Percentiles rank a stretch among this genome's conserved stretches.
Conservation (phyloP, 23 tunicate genomes). For the Ciona savignyi region DNA sequence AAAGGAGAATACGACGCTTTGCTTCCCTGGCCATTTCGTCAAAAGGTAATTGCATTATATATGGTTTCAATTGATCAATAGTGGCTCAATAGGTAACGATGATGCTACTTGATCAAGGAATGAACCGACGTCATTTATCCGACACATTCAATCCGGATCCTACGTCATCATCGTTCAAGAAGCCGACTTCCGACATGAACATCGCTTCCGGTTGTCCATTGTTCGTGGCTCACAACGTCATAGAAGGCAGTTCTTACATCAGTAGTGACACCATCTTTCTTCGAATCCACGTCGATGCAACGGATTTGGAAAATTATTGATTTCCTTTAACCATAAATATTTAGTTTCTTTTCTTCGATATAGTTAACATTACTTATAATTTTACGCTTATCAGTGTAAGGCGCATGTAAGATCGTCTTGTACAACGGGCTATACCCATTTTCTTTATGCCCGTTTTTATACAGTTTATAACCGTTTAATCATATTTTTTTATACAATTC, state of each 20-base stretch:
- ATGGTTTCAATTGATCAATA: not conserved
- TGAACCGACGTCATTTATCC: constrained; percentile 62
- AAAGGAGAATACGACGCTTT: constrained; percentile 91
- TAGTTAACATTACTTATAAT: too few species aligned
- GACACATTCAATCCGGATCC: constrained; percentile 98
- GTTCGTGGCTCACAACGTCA: constrained; percentile 78
- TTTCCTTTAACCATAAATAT: too few species aligned
- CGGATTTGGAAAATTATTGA: constrained; percentile 71
- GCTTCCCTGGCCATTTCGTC: constrained; percentile 91
- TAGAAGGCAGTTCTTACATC: constrained; percentile 62
- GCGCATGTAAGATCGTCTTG: too few species aligned
- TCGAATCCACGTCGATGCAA: constrained; percentile 54
- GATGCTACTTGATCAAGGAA: constrained; percentile 82
- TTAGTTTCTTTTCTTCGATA: too few species aligned
- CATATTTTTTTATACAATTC: too few species aligned
- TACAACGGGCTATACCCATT: too few species aligned
- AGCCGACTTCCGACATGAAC: constrained; percentile 90
- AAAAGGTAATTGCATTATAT: constrained; percentile 62
- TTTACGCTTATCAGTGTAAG: too few species aligned
- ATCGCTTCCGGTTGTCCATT: constrained; percentile 94
- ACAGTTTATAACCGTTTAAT: too few species aligned
- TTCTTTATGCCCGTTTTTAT: too few species aligned
- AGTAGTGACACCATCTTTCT: constrained; percentile 68
- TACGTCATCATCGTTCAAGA: constrained; percentile 72
- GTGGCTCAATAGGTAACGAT: constrained; percentile 49